Base-by-base conservation (phyloP, 2,888 invertebrate genomes). In the Thecocarcelia acutangulata region DNA sequence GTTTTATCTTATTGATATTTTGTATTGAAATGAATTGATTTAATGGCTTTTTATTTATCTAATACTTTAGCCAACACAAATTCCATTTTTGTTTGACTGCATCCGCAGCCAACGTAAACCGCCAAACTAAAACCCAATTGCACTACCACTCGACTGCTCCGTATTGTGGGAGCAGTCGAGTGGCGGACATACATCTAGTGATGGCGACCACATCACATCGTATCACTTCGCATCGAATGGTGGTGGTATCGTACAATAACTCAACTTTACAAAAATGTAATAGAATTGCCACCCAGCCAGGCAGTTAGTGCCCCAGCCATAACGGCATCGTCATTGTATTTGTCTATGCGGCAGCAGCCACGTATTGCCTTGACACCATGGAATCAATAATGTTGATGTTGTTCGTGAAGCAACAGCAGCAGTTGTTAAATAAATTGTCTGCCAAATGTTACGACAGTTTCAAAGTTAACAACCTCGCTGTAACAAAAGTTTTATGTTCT, bases 31-130 rank as follows among this genome's bases (percentile, higher is more conserved):
- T 75, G 61, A 77, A 81, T 68, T 77, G 81, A 76, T 72, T 81
- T 76, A 76, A 81, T 81, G 81, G 73, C 50, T 63, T 76, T 76
- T 61, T 72, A 61, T 80, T 80, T 76, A 72, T 72, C 80, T 66
- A 72, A 72, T 66, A 56, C 80, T 69, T 48, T 64, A 42, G 64
- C 66, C 46, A 78, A 66, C 44, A 64, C 66, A 70, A 77, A 72
- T 72, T 70, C 70, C 42, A 54, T 54, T 69, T 52, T 59, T 59
- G 44, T 52, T 68, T 44, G 59, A 76, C 42, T 68, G 37, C 37
- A 56, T 58, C n/a, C 42, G 9, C 69, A 61, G 48, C 2, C 54
- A 76, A 54, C 54, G 21, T 61, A 54, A 69, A 72, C 72, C 64
- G 44, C 56, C 40, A 64, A 56, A 70, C 73, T 54, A 21, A 63